These are phyloP conservation scores for Temnopleurus reevesii DNA, from an alignment of 53 echinoderm and acorn worm genomes.

Conservation along the genomic window DNA sequence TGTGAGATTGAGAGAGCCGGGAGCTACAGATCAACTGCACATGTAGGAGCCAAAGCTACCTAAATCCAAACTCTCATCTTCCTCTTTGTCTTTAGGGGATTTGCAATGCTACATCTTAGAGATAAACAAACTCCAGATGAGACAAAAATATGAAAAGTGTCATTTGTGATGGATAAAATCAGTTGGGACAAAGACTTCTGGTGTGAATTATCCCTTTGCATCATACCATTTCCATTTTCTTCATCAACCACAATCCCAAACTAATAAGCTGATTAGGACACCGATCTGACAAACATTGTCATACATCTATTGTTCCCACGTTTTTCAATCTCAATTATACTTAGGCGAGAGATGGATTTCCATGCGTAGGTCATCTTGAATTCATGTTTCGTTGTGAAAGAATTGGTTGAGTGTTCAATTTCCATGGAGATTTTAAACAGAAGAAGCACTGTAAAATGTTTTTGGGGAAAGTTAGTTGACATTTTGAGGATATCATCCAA, in stretches of 20 bases:
- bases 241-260: neutral
- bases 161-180: neutral
- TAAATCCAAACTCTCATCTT: neutral
- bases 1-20: neutral
- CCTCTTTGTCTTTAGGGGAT: neutral
- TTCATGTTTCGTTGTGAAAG: neutral
- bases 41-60: too few relatives aligned
- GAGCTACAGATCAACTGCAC: neutral
- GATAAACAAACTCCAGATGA: neutral
- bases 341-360: neutral
- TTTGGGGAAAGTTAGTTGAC: neutral
- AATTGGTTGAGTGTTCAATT: neutral
- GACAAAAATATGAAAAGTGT: neutral
- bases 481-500: neutral
- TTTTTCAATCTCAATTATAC: conserved; percentile 3
- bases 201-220: neutral
- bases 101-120: neutral
- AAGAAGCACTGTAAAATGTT: neutral
- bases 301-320: neutral
- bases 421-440: neutral
- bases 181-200: neutral
- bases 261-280: neutral
- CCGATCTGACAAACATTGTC: neutral
- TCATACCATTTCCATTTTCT: neutral
- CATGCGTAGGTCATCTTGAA: neutral